A percentile compares a stretch with the other conserved stretches of the same genome.
Conservation (phyloP, 2,113 vertebrate genomes). For the Tiliqua scincoides region DNA sequence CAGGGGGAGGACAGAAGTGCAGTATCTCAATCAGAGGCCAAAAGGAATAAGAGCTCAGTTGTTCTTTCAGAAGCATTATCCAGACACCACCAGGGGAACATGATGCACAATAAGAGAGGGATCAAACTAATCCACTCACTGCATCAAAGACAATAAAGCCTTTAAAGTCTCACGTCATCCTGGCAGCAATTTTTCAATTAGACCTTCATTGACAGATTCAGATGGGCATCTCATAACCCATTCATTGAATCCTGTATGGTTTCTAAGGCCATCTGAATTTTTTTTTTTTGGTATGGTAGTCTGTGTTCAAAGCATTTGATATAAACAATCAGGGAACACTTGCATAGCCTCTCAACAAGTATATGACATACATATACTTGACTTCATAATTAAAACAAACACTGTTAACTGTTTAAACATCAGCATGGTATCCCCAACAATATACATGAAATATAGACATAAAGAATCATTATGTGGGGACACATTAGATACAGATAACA, state of each 20-base stretch:
- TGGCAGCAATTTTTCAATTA: neutral
- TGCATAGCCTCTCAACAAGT: neutral
- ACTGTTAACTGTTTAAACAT: neutral
- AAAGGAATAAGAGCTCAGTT: neutral
- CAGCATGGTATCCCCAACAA: neutral
- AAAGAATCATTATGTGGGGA: neutral
- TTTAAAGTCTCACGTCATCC: slow-evolving; percentile 6
- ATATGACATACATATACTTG: slow-evolving; percentile 1
- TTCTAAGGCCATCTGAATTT: neutral
- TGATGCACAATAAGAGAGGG: neutral
- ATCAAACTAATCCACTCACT: neutral
- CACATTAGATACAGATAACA: neutral
- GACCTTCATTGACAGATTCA: neutral
- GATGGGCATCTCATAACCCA: neutral
- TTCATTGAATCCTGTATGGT: neutral
- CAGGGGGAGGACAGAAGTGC: neutral
- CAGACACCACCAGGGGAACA: neutral
- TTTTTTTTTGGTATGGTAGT: slow-evolving; percentile 14
- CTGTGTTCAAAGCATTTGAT: neutral
- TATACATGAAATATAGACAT: neutral
- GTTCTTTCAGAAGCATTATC: neutral
- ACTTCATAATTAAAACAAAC: neutral
- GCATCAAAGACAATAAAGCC: neutral
- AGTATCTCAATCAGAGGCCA: neutral
- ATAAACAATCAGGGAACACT: neutral